A percentile compares a stretch with the other conserved stretches of the same genome.
Conservation (phyloP, 1,140 invertebrate species). For the Lucilia cuprina region DNA sequence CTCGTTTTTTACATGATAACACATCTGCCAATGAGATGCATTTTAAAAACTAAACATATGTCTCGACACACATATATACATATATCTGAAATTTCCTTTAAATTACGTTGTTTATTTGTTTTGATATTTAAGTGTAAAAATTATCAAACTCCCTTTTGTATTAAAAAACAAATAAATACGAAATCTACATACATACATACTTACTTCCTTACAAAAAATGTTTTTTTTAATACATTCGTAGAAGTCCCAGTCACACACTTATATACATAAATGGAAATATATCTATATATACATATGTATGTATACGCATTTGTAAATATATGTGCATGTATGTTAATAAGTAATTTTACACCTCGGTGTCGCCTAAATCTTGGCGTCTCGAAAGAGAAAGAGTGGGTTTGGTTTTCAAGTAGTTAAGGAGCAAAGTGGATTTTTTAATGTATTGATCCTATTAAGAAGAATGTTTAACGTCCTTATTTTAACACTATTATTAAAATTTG, state of each 20-base stretch:
- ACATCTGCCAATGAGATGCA: background rate
- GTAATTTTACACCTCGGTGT: slow-evolving; percentile 17
- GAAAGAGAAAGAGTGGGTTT: background rate
- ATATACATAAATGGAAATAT: background rate
- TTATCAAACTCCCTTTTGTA: background rate
- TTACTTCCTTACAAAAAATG: background rate
- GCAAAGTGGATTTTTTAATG: background rate
- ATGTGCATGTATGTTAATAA: background rate
- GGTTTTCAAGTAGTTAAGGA: background rate
- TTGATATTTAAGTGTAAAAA: background rate
- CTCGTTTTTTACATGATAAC: background rate
- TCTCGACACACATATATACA: background rate
- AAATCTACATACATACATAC: background rate
- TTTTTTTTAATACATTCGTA: background rate
- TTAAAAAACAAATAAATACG: background rate
- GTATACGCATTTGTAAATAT: background rate
- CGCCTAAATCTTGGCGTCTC: background rate
- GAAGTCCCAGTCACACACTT: background rate
- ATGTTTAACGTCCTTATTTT: slow-evolving; percentile 19
- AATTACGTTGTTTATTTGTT: background rate
- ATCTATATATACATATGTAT: background rate
- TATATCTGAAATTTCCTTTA: background rate
- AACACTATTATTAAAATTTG: background rate
- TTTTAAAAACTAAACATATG: background rate
- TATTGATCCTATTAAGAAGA: slow-evolving; percentile 13